These are phyloP conservation scores for Caenorhabditis angaria DNA, from an alignment of 2,888 invertebrate genomes.

Conservation along the genomic window DNA sequence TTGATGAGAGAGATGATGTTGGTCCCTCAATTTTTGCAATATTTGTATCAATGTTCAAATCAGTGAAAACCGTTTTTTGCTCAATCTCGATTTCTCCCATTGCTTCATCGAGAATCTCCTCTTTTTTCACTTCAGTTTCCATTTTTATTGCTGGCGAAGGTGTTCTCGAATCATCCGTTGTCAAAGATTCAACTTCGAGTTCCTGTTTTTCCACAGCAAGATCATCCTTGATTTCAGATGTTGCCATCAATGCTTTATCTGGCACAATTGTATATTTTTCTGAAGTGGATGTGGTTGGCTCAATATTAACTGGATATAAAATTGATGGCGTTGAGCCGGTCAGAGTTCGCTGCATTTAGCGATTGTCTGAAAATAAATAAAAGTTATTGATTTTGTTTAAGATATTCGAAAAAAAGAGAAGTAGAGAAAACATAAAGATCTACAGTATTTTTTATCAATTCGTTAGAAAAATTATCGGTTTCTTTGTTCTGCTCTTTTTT, in stretches of 20 bases:
- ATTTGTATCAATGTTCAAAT: background rate
- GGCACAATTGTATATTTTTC: background rate
- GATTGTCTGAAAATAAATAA: too few relatives aligned
- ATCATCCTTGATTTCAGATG: background rate
- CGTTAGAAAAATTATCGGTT: too few relatives aligned
- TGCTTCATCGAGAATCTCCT: background rate
- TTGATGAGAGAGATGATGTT: background rate
- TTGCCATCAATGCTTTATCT: background rate
- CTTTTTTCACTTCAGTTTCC: background rate
- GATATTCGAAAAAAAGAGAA: background rate
- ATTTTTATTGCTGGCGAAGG: background rate
- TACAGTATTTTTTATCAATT: too few relatives aligned
- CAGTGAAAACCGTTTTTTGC: background rate
- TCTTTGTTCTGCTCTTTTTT: too few relatives aligned
- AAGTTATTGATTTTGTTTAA: background rate
- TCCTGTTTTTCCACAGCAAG: background rate
- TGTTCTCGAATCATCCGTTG: slow-evolving; percentile 1
- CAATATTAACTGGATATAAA: background rate
- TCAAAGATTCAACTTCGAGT: background rate
- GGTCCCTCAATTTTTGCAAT: background rate
- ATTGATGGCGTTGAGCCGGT: background rate
- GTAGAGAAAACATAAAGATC: background rate
- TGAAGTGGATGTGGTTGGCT: background rate
- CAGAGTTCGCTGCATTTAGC: background rate
- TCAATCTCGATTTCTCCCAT: slow-evolving; percentile 1